Percentiles rank a stretch among this genome's conserved stretches.
These are phyloP conservation scores for Nothocercus julius DNA, from an alignment of 2,113 vertebrate genomes.

Conservation along the genomic window DNA sequence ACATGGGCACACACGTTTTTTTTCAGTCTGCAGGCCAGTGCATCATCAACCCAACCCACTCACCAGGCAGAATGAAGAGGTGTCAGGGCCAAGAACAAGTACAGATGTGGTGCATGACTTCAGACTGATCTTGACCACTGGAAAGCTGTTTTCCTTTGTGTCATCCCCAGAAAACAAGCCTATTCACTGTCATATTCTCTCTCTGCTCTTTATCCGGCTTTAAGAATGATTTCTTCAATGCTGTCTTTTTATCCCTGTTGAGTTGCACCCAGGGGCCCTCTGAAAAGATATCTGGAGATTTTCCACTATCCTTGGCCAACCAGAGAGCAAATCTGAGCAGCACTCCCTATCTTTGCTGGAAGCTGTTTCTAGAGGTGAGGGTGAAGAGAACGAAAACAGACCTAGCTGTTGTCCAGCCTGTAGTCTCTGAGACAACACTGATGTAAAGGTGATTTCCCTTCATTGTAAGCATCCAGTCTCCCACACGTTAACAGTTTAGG, in stretches of 20 bases:
- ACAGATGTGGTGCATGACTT: neutral
- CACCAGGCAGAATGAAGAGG: neutral
- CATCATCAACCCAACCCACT: neutral
- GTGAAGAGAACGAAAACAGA: neutral
- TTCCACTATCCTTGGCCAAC: neutral
- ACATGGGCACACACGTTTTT: rapidly evolving
- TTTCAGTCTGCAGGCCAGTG: neutral
- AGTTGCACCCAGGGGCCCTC: neutral
- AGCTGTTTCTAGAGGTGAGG: neutral
- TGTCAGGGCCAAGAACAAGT: neutral
- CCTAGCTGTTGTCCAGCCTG: neutral
- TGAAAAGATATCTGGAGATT: neutral
- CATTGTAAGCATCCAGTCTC: neutral
- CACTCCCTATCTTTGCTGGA: rapidly evolving
- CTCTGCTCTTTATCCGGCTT: neutral
- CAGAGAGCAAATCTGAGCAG: neutral
- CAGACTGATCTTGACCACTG: neutral
- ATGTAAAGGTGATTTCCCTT: neutral
- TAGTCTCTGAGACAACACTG: neutral
- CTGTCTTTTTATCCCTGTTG: neutral
- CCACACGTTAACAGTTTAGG: neutral
- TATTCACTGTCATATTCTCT: neutral
- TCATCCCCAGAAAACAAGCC: neutral
- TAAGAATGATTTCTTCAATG: neutral
- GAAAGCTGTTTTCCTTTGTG: neutral